Percentiles rank a stretch among this genome's conserved stretches.
phyloP scores from a whole-genome alignment of 1,140 invertebrate genomes.

The Neotoxoptera formosana region DNA sequence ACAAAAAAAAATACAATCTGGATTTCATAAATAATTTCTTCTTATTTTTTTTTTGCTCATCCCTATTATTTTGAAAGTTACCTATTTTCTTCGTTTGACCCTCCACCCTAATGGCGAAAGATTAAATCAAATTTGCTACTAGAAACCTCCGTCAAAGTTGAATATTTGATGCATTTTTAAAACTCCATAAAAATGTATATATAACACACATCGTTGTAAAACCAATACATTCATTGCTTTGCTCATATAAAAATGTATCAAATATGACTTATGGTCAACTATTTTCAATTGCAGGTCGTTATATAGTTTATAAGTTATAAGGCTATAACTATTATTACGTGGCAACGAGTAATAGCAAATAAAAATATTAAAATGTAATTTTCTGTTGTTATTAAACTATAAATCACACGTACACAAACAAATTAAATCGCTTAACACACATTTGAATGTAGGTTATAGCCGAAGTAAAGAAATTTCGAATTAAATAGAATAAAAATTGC shows the following conservation, averaged over 20 bases:
- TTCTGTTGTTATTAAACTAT: background rate
- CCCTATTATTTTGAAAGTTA: background rate
- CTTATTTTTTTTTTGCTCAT: background rate
- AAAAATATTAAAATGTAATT: background rate
- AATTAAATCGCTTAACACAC: background rate
- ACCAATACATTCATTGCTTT: background rate
- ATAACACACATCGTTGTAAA: background rate
- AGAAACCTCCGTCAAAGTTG: background rate
- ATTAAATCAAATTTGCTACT: background rate
- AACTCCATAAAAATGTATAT: too few species aligned
- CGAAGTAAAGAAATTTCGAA: background rate
- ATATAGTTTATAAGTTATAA: background rate
- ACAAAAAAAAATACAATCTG: too few species aligned
- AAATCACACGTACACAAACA: background rate
- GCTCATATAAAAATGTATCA: background rate
- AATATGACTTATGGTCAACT: background rate
- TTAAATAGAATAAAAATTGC: background rate
- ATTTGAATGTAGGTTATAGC: background rate
- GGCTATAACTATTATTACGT: background rate
- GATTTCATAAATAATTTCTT: too few species aligned
- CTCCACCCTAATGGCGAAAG: background rate
- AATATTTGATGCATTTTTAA: background rate
- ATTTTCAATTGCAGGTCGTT: background rate
- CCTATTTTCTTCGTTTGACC: background rate
- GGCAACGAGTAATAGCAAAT: background rate